Conservation (phyloP, 1,140 invertebrate genomes). For the Lordiphosa clarofinis region DNA sequence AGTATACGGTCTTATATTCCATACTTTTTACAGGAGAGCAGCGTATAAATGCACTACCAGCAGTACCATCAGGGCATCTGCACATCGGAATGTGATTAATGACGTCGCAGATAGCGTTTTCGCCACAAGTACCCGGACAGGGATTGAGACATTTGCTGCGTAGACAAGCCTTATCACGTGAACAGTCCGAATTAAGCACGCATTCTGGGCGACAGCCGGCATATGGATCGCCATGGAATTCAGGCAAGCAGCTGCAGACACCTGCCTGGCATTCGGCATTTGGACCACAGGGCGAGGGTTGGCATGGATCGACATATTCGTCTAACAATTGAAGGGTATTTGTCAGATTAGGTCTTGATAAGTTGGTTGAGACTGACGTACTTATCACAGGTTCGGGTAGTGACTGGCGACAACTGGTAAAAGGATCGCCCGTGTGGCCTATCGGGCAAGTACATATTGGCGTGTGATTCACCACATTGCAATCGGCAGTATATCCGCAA, state of each 20-base stretch:
- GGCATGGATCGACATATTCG: conserved; percentile 87
- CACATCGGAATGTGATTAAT: conserved; percentile 89
- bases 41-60: conserved; percentile 85
- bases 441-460: conserved; percentile 89
- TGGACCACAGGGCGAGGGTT: conserved; percentile 89
- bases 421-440: conserved; percentile 91
- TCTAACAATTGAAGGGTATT: conserved; percentile 80
- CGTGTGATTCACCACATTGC: conserved; percentile 91
- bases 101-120: conserved; percentile 88
- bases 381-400: conserved; percentile 80
- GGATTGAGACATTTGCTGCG: conserved; percentile 91
- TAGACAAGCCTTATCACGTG: conserved; percentile 86
- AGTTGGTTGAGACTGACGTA: conserved; percentile 81
- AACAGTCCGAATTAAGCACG: conserved; percentile 90
- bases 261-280: conserved; percentile 90
- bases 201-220: conserved; percentile 91
- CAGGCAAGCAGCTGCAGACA: conserved; percentile 87
- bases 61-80: conserved; percentile 86
- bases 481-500: conserved; percentile 90
- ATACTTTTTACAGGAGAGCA: conserved; percentile 80
- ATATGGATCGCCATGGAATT: conserved; percentile 92
- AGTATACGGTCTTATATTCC: conserved; percentile 68
- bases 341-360: conserved; percentile 64
- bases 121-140: conserved; percentile 88
- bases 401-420: conserved; percentile 84